Percentiles rank a stretch among this genome's conserved stretches.
Evolutionary conservation across 2,888 invertebrate genomes (phyloP).

Genomic region (Isotomurus palustris): DNA sequence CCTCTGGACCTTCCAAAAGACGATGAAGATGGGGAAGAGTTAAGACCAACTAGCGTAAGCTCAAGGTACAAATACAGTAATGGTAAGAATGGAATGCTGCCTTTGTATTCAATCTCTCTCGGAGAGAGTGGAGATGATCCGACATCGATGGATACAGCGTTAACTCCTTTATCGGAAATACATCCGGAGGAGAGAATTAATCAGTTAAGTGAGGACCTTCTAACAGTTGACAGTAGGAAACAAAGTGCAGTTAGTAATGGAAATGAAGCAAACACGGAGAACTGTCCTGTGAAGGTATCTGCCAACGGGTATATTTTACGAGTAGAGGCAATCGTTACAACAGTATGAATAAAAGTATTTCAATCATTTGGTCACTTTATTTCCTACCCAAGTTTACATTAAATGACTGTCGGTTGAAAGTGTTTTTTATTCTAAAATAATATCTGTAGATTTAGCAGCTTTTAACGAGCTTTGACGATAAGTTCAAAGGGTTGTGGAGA

Average conservation of each 20-base stretch:
- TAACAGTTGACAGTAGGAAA: background rate
- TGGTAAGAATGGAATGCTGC: no score
- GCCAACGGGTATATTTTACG: slow-evolving; percentile 5
- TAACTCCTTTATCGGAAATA: no score
- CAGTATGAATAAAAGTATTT: background rate
- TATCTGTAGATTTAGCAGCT: background rate
- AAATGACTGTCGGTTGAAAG: background rate
- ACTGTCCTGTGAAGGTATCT: background rate
- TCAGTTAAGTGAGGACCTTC: background rate
- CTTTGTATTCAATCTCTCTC: no score
- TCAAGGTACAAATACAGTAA: no score
- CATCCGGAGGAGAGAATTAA: background rate
- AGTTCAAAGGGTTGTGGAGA: slow-evolving; percentile 58
- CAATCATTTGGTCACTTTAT: background rate
- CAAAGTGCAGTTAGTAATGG: background rate
- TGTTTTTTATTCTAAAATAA: background rate
- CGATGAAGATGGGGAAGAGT: no score
- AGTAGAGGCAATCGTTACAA: slow-evolving; percentile 5
- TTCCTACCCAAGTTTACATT: background rate
- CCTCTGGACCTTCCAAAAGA: no score
- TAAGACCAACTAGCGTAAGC: no score
- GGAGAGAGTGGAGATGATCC: no score
- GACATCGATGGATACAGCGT: no score
- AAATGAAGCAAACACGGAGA: background rate
- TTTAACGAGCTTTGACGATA: slow-evolving; percentile 46